Evolutionary conservation across 2,888 invertebrate genomes (phyloP), one percentile per base, ranked within the genome.

Genomic region (Nudaria mundana): DNA sequence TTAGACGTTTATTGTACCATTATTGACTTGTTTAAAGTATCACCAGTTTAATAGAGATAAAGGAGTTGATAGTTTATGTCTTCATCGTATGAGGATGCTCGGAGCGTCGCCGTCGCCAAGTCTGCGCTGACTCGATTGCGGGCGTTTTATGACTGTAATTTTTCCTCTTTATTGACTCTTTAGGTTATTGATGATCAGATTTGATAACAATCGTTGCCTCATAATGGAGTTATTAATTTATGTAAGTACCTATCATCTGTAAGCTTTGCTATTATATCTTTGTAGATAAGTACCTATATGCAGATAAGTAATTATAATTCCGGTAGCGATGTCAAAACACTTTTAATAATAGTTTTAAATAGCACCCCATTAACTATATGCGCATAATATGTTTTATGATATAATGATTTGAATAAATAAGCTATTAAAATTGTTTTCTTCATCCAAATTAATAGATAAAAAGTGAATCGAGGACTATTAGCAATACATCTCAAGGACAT

Each of bases 11-110:
- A 88, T 87, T 84, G 87, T 77, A 83, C 78, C 80, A 81, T 86
- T 87, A 88, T 87, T 85, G 87, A 83, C 81, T 83, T 82, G 86
- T 86, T 85, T 85, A 86, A 86, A 82, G 81, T 85, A 86, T 86
- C 79, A 81, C 75, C 75, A 74, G 76, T 71, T 85, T 86, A 84
- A 84, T 86, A 82, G 79, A 83, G 85, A 86, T 86, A 86, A 84
- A 86, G 82, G 79, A 81, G 77, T 66, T 72, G 70, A 75, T 83
- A 76, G 74, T 83, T 87, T 84, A 87, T 82, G 73, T 69, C 81
- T 86, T 84, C 70, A 84, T 84, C 75, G 74, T 64, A 69, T 66
- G 73, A 67, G 71, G 66, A 68, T 71, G 52, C 48, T 56, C 52
- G 53, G 40, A 65, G 71, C 74, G 80, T 71, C 80, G 74, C 65